Evolutionary conservation across 1,140 invertebrate genomes (phyloP).

Genomic region (Leptinotarsa lineolata): DNA sequence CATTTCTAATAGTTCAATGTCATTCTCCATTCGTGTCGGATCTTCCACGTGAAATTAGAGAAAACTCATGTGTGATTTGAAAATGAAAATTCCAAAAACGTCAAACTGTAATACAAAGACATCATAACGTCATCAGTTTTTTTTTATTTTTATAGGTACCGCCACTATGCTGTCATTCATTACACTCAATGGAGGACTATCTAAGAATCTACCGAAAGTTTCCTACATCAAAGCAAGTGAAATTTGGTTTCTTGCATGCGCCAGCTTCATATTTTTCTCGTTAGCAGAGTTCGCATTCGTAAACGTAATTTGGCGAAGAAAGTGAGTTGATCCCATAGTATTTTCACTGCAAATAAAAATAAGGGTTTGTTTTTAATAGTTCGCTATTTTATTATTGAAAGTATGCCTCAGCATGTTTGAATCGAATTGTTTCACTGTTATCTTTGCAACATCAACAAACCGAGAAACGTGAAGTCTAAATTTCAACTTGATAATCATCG

Average conservation of each 20-base stretch:
- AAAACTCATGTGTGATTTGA: neutral
- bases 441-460: too few species aligned
- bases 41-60: too few species aligned
- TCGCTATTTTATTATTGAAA: too few species aligned
- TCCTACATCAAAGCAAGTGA: slow-evolving; percentile 91
- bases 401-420: too few species aligned
- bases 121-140: neutral
- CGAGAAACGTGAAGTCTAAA: too few species aligned
- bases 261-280: slow-evolving; percentile 81
- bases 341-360: neutral
- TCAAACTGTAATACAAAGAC: too few species aligned
- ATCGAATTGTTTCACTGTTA: too few species aligned
- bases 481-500: too few species aligned
- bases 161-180: slow-evolving; percentile 87
- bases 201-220: slow-evolving; percentile 83
- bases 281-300: slow-evolving; percentile 90
- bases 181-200: slow-evolving; percentile 79
- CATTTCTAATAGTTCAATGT: too few species aligned
- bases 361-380: too few species aligned
- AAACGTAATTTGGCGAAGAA: slow-evolving; percentile 84
- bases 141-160: slow-evolving; percentile 63
- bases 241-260: slow-evolving; percentile 87
- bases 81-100: neutral
- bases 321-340: slow-evolving; percentile 59
- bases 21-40: too few species aligned